phyloP scores from a whole-genome alignment of 2,888 invertebrate species.

The Tubulanus polymorphus region DNA sequence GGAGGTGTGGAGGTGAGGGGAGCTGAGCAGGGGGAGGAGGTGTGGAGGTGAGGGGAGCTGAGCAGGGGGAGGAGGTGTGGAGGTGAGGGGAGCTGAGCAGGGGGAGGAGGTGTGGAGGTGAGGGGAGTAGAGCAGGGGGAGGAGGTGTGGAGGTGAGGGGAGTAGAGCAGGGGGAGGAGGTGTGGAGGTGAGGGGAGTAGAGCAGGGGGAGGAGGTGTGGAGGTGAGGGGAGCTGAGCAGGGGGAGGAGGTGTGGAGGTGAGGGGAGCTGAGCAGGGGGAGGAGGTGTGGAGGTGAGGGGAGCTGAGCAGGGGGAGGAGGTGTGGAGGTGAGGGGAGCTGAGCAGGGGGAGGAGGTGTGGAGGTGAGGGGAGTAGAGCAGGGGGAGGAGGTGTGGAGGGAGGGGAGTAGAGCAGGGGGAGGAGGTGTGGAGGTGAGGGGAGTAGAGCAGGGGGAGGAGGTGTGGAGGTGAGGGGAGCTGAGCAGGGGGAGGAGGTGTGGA shows the following conservation, averaged over 20 bases:
- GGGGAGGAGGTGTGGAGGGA: conserved; percentile 84
- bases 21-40: background rate
- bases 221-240: background rate
- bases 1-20: background rate
- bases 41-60: background rate
- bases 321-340: background rate
- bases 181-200: conserved; percentile 79
- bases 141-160: too few species aligned
- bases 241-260: background rate
- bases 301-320: background rate
- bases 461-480: background rate
- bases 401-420: conserved; percentile 61
- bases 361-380: conserved; percentile 85
- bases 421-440: background rate
- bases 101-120: background rate
- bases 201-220: background rate
- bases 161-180: conserved; percentile 83
- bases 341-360: too few species aligned
- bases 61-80: background rate
- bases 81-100: background rate
- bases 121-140: background rate
- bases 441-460: background rate
- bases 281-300: background rate
- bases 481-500: background rate
- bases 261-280: background rate